phyloP scores from a whole-genome alignment of 1,140 invertebrate genomes.

The Idris sp. region DNA sequence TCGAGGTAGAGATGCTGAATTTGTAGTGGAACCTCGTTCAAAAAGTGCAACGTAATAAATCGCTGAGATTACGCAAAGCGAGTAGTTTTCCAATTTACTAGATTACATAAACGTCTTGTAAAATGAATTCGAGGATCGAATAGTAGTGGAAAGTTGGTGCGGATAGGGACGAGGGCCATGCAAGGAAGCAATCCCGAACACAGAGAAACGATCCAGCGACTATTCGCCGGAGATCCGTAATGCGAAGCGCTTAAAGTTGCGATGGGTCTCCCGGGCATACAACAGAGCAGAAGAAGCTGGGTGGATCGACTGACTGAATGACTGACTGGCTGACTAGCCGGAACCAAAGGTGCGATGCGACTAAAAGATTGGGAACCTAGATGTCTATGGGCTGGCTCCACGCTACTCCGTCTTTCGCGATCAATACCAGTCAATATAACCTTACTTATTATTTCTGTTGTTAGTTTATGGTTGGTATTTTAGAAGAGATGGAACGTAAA shows the following conservation, averaged over 20 bases:
- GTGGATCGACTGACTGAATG: conserved; percentile 62
- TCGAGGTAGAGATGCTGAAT: no score
- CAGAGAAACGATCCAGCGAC: conserved; percentile 65
- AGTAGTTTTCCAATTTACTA: conserved; percentile 49
- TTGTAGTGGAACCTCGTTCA: conserved; percentile 3
- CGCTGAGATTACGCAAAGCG: conserved; percentile 37
- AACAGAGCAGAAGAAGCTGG: conserved; percentile 41
- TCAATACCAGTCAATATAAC: conserved; percentile 54
- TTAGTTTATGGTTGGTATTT: conserved; percentile 50
- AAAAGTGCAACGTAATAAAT: conserved; percentile 38
- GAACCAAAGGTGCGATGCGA: conserved; percentile 66
- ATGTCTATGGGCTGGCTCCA: conserved; percentile 40
- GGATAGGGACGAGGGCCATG: conserved; percentile 21
- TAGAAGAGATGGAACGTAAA: conserved; percentile 34
- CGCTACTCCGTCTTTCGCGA: conserved; percentile 35
- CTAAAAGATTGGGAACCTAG: conserved; percentile 66
- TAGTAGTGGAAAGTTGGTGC: conserved; percentile 3
- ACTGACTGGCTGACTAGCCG: conserved; percentile 66
- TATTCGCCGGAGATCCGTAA: conserved; percentile 68
- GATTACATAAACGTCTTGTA: conserved; percentile 57
- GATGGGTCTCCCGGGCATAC: conserved; percentile 68
- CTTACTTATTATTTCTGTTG: conserved; percentile 47
- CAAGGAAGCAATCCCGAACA: conserved; percentile 55
- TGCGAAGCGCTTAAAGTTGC: conserved; percentile 72
- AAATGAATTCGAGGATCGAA: conserved; percentile 53